Evolutionary conservation across 2,113 vertebrate species (phyloP).

Genomic region (Pavo muticus): DNA sequence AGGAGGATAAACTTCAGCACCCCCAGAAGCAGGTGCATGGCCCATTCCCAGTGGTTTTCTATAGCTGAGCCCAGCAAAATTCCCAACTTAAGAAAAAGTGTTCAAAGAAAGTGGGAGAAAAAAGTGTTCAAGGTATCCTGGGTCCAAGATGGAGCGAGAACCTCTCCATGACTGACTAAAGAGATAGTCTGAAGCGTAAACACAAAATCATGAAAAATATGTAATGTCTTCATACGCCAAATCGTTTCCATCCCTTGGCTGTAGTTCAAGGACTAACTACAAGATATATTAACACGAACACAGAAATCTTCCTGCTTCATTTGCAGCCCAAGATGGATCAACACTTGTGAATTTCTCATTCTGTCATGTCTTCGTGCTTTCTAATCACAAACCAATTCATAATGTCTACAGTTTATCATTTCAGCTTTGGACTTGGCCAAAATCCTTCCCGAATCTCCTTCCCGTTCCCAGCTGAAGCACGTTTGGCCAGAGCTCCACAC

Average conservation of each 20-base stretch:
- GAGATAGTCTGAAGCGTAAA: background rate
- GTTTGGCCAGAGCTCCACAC: background rate
- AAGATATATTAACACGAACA: background rate
- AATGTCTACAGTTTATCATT: background rate
- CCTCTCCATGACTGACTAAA: background rate
- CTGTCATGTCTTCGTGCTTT: background rate
- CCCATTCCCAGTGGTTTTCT: background rate
- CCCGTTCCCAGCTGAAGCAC: background rate
- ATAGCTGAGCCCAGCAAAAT: background rate
- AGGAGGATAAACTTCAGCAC: background rate
- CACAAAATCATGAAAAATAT: background rate
- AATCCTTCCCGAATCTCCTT: background rate
- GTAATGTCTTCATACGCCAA: rapidly evolving
- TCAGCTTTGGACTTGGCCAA: background rate
- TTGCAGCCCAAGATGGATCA: background rate
- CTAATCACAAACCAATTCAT: background rate
- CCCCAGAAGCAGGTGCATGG: background rate
- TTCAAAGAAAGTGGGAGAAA: background rate
- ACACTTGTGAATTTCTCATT: background rate
- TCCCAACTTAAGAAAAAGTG: background rate
- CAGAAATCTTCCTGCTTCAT: background rate
- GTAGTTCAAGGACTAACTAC: background rate
- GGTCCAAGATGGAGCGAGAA: background rate
- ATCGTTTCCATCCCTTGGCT: background rate
- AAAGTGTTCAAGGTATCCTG: background rate